Evolutionary conservation across 2,113 vertebrate genomes (phyloP).

Genomic region (Macroglossus sobrinus): DNA sequence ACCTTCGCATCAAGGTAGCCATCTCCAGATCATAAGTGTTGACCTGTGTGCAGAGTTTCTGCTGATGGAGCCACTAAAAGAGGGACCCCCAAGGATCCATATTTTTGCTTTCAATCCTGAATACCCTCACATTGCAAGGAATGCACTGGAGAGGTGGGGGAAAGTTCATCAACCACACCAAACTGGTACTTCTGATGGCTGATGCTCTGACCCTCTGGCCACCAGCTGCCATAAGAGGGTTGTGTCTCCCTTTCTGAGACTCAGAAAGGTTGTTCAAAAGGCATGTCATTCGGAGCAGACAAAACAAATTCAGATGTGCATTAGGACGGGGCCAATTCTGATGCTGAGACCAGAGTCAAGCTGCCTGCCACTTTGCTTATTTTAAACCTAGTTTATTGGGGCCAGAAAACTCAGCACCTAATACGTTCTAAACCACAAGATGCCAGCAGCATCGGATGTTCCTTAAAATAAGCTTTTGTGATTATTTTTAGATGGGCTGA

Average conservation of each 20-base stretch:
- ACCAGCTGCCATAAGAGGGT: not conserved
- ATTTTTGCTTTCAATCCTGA: not conserved
- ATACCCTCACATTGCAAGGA: accelerated
- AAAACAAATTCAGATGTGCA: not conserved
- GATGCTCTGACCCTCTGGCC: not conserved
- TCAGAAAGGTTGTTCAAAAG: not conserved
- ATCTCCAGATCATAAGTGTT: not conserved
- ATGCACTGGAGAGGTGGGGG: not conserved
- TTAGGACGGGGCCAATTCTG: not conserved
- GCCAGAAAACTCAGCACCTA: not conserved
- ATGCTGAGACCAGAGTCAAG: not conserved
- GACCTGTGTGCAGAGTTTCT: not conserved
- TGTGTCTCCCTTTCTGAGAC: not conserved
- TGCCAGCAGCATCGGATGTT: not conserved
- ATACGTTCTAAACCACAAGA: not conserved
- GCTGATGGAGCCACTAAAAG: not conserved
- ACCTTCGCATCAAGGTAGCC: not conserved
- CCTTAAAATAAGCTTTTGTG: not conserved
- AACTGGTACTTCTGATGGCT: not conserved
- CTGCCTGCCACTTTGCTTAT: not conserved
- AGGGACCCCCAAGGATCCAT: not conserved
- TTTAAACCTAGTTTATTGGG: not conserved
- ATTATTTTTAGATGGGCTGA: not conserved
- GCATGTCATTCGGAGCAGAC: not conserved
- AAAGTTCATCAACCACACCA: not conserved